Conservation (phyloP, 2,888 invertebrate genomes). For the Heliconius aoede region DNA sequence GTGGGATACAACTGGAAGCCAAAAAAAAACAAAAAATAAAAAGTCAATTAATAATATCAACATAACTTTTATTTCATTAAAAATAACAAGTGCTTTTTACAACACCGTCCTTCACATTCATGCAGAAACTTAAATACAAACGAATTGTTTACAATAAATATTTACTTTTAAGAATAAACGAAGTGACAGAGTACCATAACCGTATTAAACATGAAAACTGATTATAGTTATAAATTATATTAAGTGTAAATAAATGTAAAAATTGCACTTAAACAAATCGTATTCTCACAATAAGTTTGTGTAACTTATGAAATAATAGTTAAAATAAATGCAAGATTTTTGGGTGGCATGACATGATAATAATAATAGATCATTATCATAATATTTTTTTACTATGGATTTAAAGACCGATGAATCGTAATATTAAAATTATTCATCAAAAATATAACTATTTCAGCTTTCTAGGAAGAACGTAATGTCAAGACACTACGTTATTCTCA, state of each 20-base stretch:
- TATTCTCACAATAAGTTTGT: slow-evolving; percentile 61
- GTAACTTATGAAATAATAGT: slow-evolving; percentile 66
- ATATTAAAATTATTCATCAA: neutral
- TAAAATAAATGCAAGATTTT: slow-evolving; percentile 79
- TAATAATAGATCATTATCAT: slow-evolving; percentile 38
- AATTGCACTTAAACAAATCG: slow-evolving; percentile 75
- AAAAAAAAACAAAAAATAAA: slow-evolving; percentile 35
- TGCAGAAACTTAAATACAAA: slow-evolving; percentile 50
- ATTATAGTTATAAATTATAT: slow-evolving; percentile 54
- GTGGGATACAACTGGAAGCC: neutral
- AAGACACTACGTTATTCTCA: neutral
- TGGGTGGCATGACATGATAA: slow-evolving; percentile 69
- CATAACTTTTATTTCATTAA: slow-evolving; percentile 80
- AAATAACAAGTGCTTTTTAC: slow-evolving; percentile 75
- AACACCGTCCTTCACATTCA: slow-evolving; percentile 63
- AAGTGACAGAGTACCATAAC: slow-evolving; percentile 63
- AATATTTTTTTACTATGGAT: slow-evolving; percentile 28
- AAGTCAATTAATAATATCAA: slow-evolving; percentile 59
- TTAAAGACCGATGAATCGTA: slow-evolving; percentile 41
- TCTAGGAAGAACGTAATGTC: neutral
- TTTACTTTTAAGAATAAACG: slow-evolving; percentile 53
- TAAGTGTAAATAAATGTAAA: slow-evolving; percentile 54
- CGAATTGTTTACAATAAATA: slow-evolving; percentile 49
- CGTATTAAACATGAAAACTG: slow-evolving; percentile 51
- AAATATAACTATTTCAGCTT: neutral